Evolutionary conservation across 2,888 invertebrate genomes (phyloP), one percentile per base, ranked within the genome.

Genomic region (Nymphalis c-album): DNA sequence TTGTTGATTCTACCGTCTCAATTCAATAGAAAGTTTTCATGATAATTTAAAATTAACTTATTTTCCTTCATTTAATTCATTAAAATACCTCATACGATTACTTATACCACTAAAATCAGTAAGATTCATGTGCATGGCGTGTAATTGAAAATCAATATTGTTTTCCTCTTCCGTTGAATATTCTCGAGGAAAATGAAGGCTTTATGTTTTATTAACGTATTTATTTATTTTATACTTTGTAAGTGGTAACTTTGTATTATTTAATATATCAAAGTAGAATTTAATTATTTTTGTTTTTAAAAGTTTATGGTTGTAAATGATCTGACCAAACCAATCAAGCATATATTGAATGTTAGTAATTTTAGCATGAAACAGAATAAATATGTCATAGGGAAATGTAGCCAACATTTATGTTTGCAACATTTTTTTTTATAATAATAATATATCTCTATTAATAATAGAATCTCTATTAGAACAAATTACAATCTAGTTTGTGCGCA

Each of bases 171-270:
- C 40, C 55, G 53, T 50, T 60, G 20, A 45, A 22, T 31, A 47
- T 26, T 48, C 22, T 47, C 20, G 2, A 17, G 7, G 2, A 69
- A 63, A 70, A 87, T 85, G 85, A 84, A 77, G 81, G 70, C 70
- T 70, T 64, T 77, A 70, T 78, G 78, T 67, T 77, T 67, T 74
- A 70, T 81, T 64, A 73, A 79, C 71, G 66, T 75, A 67, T 71
- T 64, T 59, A 63, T 80, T 74, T 75, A 83, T 40, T 77, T 72
- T 67, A 68, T 81, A 71, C 64, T 55, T n/a, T 31, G 53, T 55
- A 55, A 55, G 53, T 55, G 7, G 0, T 5, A n/a, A 18, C 18
- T 48, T n/a, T 31, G 26, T 31, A 26, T 26, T 26, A 26, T 5
- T 26, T 17, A 7, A 22, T n/a, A 31, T 31, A 26, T 26, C 17